Evolutionary conservation across 2,113 vertebrate genomes (phyloP), one percentile per base, ranked within the genome.

Genomic region (Trogon melanurus): DNA sequence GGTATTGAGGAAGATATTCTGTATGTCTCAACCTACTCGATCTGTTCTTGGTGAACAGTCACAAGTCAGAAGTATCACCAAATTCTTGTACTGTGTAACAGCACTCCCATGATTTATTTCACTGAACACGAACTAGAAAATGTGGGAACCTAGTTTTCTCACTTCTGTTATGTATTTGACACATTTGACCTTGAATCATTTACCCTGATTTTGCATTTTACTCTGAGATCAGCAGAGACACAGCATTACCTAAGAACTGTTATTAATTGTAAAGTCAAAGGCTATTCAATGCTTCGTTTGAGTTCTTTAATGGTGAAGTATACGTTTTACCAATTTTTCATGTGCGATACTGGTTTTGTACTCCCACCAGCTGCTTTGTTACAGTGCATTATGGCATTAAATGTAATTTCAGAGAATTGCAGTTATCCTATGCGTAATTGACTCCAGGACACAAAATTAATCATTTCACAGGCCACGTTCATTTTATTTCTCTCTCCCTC

Each of bases 371-470:
- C 50, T 89, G 48, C 32, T 95, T 97, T 96, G 62, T 94, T 94
- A 92, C 80, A 79, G 62, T 50, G 92, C 58, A 88, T 58, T 86
- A 88, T 76, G 79, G 27, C 32, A 81, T 84, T 95, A 91, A 50
- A 93, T 88, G 85, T 54, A 94, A 93, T 88, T 97, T 91, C 81
- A 16, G 79, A 94, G 71, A 97, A 93, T 57, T 94, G 48, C 44
- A 89, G 88, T 91, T 78, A 88, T 91, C n/a, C 58, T 82, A 89
- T 76, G 88, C 48, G 41, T 93, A 95, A 95, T 71, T 97, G 95
- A 92, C 80, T 97, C 48, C 71, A 60, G 79, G 51, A 97, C 88
- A 96, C 80, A 95, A 92, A 93, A 94, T 89, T 92, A 97, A 93
- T 87, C 36, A 95, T 95, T 96, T 95, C 91, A 93, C 50, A 92